phyloP scores from a whole-genome alignment of 2,113 vertebrate genomes.

The Erinaceus europaeus region DNA sequence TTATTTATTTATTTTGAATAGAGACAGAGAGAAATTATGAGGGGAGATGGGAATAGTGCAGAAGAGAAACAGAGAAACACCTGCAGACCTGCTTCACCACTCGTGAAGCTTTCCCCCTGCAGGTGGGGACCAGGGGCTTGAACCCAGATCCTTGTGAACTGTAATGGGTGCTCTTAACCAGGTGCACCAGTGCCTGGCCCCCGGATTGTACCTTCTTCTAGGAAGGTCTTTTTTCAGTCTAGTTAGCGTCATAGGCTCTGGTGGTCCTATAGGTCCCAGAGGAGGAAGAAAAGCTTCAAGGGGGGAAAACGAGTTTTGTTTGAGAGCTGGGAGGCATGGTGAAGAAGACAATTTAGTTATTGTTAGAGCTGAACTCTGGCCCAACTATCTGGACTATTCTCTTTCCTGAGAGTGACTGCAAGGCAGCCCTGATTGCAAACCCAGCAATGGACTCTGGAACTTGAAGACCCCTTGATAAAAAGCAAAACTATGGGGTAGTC shows the following conservation, averaged over 20 bases:
- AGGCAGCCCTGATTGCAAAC: background rate
- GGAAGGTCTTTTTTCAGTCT: background rate
- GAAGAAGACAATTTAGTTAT: constrained; percentile 21
- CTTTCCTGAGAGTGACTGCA: constrained; percentile 5
- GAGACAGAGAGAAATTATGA: too few relatives aligned
- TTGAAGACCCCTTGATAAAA: background rate
- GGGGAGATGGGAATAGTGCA: too few relatives aligned
- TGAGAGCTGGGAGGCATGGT: background rate
- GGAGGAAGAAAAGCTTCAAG: background rate
- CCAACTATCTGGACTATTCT: background rate
- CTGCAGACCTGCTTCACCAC: too few relatives aligned
- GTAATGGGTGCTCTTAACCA: too few relatives aligned
- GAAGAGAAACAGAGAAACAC: too few relatives aligned
- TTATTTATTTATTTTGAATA: too few relatives aligned
- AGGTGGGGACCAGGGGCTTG: too few relatives aligned
- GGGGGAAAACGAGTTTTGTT: background rate
- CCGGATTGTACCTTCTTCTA: background rate
- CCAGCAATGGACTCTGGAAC: background rate
- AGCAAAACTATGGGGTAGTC: too few relatives aligned
- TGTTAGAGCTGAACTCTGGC: constrained; percentile 8
- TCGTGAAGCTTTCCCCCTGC: too few relatives aligned
- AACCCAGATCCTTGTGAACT: too few relatives aligned
- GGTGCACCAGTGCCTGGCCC: too few relatives aligned
- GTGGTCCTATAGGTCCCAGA: background rate
- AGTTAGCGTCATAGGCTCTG: background rate